Conservation (phyloP, 2,888 invertebrate species). For the Ypsolopha scabrella region DNA sequence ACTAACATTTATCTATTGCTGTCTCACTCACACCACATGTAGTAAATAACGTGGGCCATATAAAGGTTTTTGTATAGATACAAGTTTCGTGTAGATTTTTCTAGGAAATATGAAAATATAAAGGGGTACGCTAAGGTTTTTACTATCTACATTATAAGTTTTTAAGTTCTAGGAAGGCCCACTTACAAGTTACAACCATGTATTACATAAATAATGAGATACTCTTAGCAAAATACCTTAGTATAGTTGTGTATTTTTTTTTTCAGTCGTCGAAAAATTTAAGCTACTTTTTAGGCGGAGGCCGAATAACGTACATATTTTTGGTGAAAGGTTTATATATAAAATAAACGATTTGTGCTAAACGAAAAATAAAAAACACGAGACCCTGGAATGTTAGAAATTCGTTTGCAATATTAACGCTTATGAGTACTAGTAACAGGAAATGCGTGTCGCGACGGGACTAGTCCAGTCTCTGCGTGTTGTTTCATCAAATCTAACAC, state of each 20-base stretch:
- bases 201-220: slow-evolving; percentile 19
- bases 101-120: slow-evolving; percentile 1
- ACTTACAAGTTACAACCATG: background rate
- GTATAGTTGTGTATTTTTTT: slow-evolving; percentile 23
- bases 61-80: background rate
- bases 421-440: slow-evolving; percentile 45
- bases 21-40: background rate
- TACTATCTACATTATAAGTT: background rate
- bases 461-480: slow-evolving; percentile 49
- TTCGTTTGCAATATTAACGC: slow-evolving; percentile 45
- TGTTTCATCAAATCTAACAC: slow-evolving; percentile 27
- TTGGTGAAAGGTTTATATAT: slow-evolving; percentile 10
- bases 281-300: slow-evolving; percentile 27
- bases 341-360: slow-evolving; percentile 31
- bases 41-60: background rate
- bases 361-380: slow-evolving; percentile 23
- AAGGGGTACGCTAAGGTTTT: background rate
- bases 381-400: slow-evolving; percentile 62
- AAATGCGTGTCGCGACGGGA: slow-evolving; percentile 63
- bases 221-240: slow-evolving; percentile 21
- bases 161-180: background rate
- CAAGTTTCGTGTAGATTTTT: background rate
- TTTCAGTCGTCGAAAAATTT: slow-evolving; percentile 40
- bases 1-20: background rate
- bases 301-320: slow-evolving; percentile 17